Conservation (phyloP, 2,888 invertebrate genomes). For the Philereme vetulata region DNA sequence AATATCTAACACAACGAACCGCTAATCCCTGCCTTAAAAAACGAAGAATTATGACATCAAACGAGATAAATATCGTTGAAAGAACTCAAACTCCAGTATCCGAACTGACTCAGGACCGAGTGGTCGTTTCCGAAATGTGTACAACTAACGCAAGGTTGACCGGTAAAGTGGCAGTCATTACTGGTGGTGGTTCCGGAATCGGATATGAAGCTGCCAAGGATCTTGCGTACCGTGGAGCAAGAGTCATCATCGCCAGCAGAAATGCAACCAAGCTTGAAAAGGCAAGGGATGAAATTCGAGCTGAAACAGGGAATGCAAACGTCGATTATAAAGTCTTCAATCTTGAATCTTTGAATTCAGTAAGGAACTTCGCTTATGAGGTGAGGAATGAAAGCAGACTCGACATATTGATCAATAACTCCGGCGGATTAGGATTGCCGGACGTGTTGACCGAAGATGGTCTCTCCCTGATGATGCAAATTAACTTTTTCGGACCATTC, state of each 20-base stretch:
- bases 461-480: slow-evolving; percentile 86
- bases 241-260: slow-evolving; percentile 87
- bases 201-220: slow-evolving; percentile 89
- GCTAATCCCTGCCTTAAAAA: too few relatives aligned
- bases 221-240: slow-evolving; percentile 88
- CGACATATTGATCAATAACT: slow-evolving; percentile 86
- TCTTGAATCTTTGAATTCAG: slow-evolving; percentile 75
- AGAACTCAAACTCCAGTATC: slow-evolving; percentile 9
- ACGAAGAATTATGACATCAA: too few relatives aligned
- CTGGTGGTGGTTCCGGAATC: slow-evolving; percentile 92
- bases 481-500: slow-evolving; percentile 89
- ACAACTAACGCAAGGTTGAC: slow-evolving; percentile 45
- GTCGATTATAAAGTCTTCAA: slow-evolving; percentile 84
- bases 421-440: slow-evolving; percentile 74
- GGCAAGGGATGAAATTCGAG: slow-evolving; percentile 87
- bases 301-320: slow-evolving; percentile 87
- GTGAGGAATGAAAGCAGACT: slow-evolving; percentile 79
- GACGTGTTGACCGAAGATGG: slow-evolving; percentile 85
- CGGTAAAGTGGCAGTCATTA: slow-evolving; percentile 87
- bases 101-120: slow-evolving; percentile 8
- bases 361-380: slow-evolving; percentile 85
- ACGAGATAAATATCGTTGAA: too few relatives aligned
- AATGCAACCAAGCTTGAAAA: slow-evolving; percentile 84
- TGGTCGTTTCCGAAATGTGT: slow-evolving; percentile 30
- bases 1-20: too few relatives aligned